Evolutionary conservation across 1,140 invertebrate species (phyloP).

Genomic region (Euwallacea fornicatus): DNA sequence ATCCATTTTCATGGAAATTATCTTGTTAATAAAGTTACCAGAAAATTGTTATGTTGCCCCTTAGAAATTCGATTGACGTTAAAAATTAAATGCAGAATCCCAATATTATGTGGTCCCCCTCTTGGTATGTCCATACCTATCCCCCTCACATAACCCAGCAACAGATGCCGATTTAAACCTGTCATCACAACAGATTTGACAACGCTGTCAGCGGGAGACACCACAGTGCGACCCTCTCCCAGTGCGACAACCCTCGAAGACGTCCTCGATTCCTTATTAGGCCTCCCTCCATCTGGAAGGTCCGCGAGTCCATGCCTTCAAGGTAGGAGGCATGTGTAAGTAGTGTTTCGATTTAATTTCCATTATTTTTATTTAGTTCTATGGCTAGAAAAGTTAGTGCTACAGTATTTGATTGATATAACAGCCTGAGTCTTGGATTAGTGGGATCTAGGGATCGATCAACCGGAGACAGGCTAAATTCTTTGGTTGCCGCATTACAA

Average conservation of each 20-base stretch:
- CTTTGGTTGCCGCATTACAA: no score
- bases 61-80: no score
- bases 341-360: slow-evolving; percentile 48
- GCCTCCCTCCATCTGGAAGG: slow-evolving; percentile 72
- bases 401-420: neutral
- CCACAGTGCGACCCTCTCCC: slow-evolving; percentile 61
- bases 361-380: slow-evolving; percentile 34
- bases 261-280: slow-evolving; percentile 87
- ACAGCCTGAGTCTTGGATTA: no score
- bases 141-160: no score
- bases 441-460: no score
- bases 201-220: slow-evolving; percentile 35
- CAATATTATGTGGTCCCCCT: no score
- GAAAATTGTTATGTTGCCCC: no score
- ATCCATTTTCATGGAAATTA: no score
- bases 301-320: slow-evolving; percentile 65
- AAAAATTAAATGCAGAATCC: no score
- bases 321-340: slow-evolving; percentile 79
- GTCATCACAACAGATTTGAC: slow-evolving; percentile 38
- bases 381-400: slow-evolving; percentile 26
- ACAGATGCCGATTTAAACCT: neutral
- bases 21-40: no score
- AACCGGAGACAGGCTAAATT: no score
- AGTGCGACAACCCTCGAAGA: slow-evolving; percentile 88
- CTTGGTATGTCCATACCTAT: no score